Conservation (phyloP, 2,888 invertebrate genomes). For the Coelinius sp. region DNA sequence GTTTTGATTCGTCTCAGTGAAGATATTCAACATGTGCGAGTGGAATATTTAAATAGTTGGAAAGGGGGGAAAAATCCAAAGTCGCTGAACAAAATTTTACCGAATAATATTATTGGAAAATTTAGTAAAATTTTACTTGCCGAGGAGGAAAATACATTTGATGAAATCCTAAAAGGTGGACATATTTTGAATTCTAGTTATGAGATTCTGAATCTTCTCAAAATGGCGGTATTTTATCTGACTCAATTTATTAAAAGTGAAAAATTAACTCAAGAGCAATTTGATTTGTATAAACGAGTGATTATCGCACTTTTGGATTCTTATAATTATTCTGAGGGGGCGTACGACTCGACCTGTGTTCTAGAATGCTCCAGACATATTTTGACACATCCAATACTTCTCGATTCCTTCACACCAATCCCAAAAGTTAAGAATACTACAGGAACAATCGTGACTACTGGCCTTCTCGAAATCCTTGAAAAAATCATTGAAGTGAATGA, state of each 20-base stretch:
- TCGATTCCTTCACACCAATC: conserved; percentile 67
- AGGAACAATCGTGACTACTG: conserved; percentile 60
- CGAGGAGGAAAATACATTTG: conserved; percentile 63
- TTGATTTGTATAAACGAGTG: conserved; percentile 52
- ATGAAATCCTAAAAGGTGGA: conserved; percentile 64
- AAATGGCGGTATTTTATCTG: conserved; percentile 62
- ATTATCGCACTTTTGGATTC: conserved; percentile 56
- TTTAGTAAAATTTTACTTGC: conserved; percentile 71
- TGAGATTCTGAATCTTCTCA: conserved; percentile 43
- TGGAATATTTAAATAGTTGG: conserved; percentile 74
- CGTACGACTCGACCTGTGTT: conserved; percentile 41
- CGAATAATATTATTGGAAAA: conserved; percentile 66
- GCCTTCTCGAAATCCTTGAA: conserved; percentile 51
- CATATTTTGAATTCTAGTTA: conserved; percentile 1
- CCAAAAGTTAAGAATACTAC: not conserved
- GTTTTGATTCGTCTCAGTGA: conserved; percentile 73
- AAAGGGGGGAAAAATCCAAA: conserved; percentile 62
- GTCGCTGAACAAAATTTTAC: conserved; percentile 64
- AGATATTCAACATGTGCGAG: conserved; percentile 68
- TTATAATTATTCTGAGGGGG: conserved; percentile 47
- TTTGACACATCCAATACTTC: conserved; percentile 69
- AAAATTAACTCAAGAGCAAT: conserved; percentile 49
- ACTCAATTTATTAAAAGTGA: conserved; percentile 55
- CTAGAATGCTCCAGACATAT: conserved; percentile 61
- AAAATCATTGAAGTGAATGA: conserved; percentile 50